Evolutionary conservation across 2,797 vertebrate species (phyloP), one percentile per base, ranked within the genome.

Genomic region (Myotis findleyi): DNA sequence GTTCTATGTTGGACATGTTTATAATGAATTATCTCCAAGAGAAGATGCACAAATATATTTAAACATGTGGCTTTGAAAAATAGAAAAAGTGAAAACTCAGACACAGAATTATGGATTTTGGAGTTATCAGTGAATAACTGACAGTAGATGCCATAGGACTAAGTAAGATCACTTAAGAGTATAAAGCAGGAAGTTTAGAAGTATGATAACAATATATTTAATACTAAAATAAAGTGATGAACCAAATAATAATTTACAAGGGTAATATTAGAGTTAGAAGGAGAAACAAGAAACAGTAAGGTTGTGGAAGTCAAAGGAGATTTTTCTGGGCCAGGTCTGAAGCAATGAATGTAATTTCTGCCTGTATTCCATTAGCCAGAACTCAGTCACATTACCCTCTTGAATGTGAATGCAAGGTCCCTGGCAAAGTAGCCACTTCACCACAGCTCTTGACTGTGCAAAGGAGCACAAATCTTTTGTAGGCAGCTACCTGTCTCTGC

Each of bases 341-440:
- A 73, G 18, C 41, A n/a, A 75, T 64, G 27, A 93, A 79, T 92
- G 16, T 66, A 47, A 76, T 80, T 90, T 95, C 76, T 95, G 51
- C 66, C 57, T 66, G 6, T 55, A 25, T 84, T 75, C 71, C 66
- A 66, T 76, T 80, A 81, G 44, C 51, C 47, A 47, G 47, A 77
- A 69, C 71, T 75, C 36, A 51, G 23, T 83, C 57, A 27, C 16
- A 7, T 89, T 23, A 73, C 27, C 7, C 47, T 71, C 20, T 68
- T 72, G 47, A 87, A 72, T 30, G n/a, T 91, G 62, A 93, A 68
- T 5, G 1, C n/a, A 69, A 53, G 59, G 30, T 77, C 38, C 69
- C 53, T 86, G 33, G 75, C 36, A 10, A 76, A 59, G 44, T 6
- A 53, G 21, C 69, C 51, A 17, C 72, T 72, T 92, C 49, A 30